These are phyloP conservation scores for Echiichthys vipera DNA, from an alignment of 2,797 vertebrate genomes.

Conservation along the genomic window DNA sequence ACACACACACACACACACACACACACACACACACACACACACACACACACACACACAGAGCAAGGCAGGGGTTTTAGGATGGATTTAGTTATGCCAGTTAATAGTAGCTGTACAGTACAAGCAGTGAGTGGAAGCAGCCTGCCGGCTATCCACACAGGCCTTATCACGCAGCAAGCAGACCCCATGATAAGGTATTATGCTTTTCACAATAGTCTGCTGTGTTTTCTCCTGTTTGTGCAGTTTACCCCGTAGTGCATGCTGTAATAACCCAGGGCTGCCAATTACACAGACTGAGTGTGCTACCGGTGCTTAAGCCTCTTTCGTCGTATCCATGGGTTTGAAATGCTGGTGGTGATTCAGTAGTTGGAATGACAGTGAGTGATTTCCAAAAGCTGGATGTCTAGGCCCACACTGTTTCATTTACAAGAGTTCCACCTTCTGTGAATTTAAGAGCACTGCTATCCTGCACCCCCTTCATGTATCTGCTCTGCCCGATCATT, in stretches of 20 bases:
- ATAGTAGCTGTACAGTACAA: conserved; percentile 65
- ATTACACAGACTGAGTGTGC: conserved; percentile 59
- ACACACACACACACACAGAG: conserved; percentile 7
- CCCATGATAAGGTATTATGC: conserved; percentile 70
- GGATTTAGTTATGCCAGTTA: conserved; percentile 72
- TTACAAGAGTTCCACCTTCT: conserved; percentile 12
- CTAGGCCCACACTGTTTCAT: conserved; percentile 8
- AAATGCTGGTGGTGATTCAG: conserved; percentile 39
- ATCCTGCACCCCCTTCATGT: conserved; percentile 18
- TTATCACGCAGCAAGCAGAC: conserved; percentile 75
- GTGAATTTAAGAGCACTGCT: conserved; percentile 24
- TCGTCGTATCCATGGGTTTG: conserved; percentile 40
- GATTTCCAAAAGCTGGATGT: conserved; percentile 36
- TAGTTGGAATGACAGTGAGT: conserved; percentile 36
- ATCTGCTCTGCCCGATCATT: conserved; percentile 36
- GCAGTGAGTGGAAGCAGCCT: conserved; percentile 65
- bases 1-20: conserved; percentile 16
- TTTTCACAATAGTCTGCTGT: conserved; percentile 71
- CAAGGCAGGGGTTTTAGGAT: conserved; percentile 59
- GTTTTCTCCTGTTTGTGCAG: conserved; percentile 63
- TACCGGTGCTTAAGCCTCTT: conserved; percentile 50
- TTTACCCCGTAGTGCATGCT: conserved; percentile 53
- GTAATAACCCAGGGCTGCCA: conserved; percentile 68
- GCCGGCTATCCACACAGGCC: conserved; percentile 62
- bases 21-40: conserved; percentile 3